Evolutionary conservation across 2,888 invertebrate genomes (phyloP).

Genomic region (Tiphia femorata): DNA sequence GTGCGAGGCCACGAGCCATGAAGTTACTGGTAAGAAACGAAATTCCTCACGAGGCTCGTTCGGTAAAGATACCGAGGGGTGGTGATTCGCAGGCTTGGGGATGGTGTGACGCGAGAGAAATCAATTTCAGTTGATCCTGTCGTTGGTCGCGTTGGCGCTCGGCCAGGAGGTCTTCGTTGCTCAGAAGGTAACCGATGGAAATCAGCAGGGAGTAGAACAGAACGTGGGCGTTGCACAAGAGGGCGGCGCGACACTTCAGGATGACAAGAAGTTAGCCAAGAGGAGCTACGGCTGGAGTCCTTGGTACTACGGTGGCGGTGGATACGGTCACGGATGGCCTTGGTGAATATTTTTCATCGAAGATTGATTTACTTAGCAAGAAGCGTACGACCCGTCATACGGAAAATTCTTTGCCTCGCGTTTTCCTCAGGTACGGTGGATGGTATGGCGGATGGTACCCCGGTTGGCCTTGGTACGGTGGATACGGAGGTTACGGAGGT

Average conservation of each 20-base stretch:
- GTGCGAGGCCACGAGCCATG: conserved; percentile 44
- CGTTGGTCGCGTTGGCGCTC: conserved; percentile 39
- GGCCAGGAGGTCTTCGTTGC: conserved; percentile 32
- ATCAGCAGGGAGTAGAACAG: conserved; percentile 24
- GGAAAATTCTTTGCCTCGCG: too few species aligned
- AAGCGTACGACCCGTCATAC: too few species aligned
- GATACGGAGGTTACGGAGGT: conserved; percentile 20
- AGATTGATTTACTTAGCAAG: background rate
- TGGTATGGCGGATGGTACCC: conserved; percentile 46
- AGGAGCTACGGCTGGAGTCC: conserved; percentile 49
- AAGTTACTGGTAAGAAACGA: conserved; percentile 52
- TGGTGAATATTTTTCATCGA: conserved; percentile 29
- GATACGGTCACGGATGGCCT: conserved; percentile 45
- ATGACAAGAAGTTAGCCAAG: conserved; percentile 51
- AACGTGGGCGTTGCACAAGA: conserved; percentile 27
- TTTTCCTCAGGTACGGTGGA: conserved; percentile 35
- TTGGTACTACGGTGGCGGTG: conserved; percentile 33
- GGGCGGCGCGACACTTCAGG: too few species aligned
- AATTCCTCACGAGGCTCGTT: background rate
- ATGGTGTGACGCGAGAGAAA: background rate
- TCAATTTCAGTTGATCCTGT: conserved; percentile 44
- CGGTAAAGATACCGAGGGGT: background rate
- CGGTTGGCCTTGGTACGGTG: conserved; percentile 35
- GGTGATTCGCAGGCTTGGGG: background rate
- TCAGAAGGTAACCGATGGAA: conserved; percentile 23